Percentiles rank a stretch among this genome's conserved stretches.
Conservation (phyloP, 2,888 invertebrate genomes). For the Melanostoma mellinum region DNA sequence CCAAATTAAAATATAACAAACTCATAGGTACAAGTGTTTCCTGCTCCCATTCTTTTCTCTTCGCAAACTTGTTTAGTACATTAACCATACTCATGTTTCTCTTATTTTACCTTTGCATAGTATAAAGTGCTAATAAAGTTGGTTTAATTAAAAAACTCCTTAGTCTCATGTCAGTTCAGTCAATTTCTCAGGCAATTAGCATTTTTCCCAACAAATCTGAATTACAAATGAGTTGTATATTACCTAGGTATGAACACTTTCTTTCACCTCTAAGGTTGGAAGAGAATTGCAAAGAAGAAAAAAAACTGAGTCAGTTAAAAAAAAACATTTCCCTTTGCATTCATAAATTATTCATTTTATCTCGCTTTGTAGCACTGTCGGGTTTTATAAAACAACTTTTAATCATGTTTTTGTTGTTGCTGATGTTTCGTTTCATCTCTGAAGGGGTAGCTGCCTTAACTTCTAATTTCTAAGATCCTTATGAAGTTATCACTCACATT, state of each 20-base stretch:
- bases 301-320: neutral
- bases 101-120: too few relatives aligned
- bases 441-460: too few relatives aligned
- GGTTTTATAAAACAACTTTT: neutral
- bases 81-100: too few relatives aligned
- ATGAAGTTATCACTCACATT: too few relatives aligned
- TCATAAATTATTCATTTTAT: conserved; percentile 60
- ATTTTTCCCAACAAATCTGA: conserved; percentile 45
- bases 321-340: conserved; percentile 26
- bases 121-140: conserved; percentile 23
- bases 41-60: too few relatives aligned
- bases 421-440: too few relatives aligned
- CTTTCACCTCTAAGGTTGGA: conserved; percentile 35
- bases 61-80: too few relatives aligned
- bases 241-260: conserved; percentile 36
- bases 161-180: conserved; percentile 54
- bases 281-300: conserved; percentile 14
- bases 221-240: conserved; percentile 55
- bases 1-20: too few relatives aligned
- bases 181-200: conserved; percentile 53
- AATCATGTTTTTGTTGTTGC: too few relatives aligned
- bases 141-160: conserved; percentile 28
- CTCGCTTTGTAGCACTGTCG: neutral
- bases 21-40: too few relatives aligned
- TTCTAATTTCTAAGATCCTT: too few relatives aligned